Evolutionary conservation across 2,797 vertebrate species (phyloP).

Genomic region (Crax fasciolata): DNA sequence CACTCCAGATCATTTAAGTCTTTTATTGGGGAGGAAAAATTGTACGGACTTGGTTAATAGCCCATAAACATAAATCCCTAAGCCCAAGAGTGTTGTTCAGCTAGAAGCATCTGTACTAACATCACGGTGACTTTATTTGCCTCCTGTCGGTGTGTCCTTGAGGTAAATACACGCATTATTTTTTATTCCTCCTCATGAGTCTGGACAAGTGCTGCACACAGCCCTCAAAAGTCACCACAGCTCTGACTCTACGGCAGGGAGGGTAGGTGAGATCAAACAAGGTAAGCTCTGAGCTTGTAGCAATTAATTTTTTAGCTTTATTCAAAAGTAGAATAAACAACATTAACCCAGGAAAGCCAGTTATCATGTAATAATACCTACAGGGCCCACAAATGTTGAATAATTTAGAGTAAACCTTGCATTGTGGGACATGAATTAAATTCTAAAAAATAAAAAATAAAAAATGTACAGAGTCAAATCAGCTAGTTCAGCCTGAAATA

Average conservation of each 20-base stretch:
- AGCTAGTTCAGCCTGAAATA: constrained; percentile 34
- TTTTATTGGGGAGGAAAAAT: constrained; percentile 9
- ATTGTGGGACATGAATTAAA: neutral
- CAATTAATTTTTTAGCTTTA: constrained; percentile 66
- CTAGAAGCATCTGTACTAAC: constrained; percentile 26
- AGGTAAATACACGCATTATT: constrained; percentile 29
- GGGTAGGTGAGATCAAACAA: constrained; percentile 42
- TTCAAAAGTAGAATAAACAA: constrained; percentile 50
- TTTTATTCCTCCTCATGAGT: constrained; percentile 53
- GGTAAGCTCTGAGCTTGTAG: constrained; percentile 55
- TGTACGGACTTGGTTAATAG: constrained; percentile 20
- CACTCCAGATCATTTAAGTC: neutral
- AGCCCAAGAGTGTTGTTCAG: constrained; percentile 31
- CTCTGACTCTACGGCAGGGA: neutral
- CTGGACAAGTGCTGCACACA: constrained; percentile 2
- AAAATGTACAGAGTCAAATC: neutral
- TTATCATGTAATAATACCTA: constrained; percentile 38
- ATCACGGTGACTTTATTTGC: constrained; percentile 22
- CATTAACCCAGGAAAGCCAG: constrained; percentile 43
- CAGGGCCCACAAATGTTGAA: constrained; percentile 30
- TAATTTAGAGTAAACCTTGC: constrained; percentile 57
- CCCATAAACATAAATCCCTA: constrained; percentile 42
- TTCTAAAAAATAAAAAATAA: neutral
- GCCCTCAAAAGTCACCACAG: neutral
- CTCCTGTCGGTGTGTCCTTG: constrained; percentile 34